A percentile compares a stretch with the other conserved stretches of the same genome.
Evolutionary conservation across 2,888 invertebrate species (phyloP).

Genomic region (Ophion slaviceki): DNA sequence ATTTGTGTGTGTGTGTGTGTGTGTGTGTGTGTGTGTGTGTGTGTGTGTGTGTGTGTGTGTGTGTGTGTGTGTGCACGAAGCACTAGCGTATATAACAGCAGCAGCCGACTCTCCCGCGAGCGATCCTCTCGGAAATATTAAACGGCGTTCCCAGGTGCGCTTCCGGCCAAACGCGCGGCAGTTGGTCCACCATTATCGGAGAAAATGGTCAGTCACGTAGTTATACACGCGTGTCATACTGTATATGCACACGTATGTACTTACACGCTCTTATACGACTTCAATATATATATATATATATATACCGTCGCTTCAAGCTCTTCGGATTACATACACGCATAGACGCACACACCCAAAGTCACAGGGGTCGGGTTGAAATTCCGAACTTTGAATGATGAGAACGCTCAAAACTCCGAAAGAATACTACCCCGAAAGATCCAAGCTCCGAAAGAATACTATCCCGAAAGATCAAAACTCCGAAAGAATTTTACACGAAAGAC

Average conservation of each 20-base stretch:
- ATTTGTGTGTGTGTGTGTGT: too few species aligned
- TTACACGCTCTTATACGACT: conserved; percentile 36
- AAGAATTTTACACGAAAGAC: too few species aligned
- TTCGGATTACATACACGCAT: neutral
- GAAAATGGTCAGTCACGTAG: conserved; percentile 75
- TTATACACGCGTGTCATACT: conserved; percentile 59
- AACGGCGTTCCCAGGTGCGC: conserved; percentile 78
- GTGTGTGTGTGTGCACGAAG: neutral
- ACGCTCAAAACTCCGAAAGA: too few species aligned
- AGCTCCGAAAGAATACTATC: too few species aligned
- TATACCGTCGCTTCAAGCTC: neutral
- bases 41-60: too few species aligned
- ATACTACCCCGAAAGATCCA: too few species aligned
- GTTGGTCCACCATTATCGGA: conserved; percentile 78
- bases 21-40: too few species aligned
- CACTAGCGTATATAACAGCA: conserved; percentile 34
- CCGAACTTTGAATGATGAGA: too few species aligned
- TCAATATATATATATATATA: neutral
- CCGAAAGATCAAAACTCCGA: too few species aligned
- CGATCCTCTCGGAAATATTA: conserved; percentile 75
- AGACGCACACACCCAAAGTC: neutral
- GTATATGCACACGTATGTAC: conserved; percentile 14
- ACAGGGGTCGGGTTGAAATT: too few species aligned
- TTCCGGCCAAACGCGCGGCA: conserved; percentile 68
- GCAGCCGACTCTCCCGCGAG: conserved; percentile 64